Conservation (phyloP, 2,797 vertebrate species). For the Sebastes cheni region DNA sequence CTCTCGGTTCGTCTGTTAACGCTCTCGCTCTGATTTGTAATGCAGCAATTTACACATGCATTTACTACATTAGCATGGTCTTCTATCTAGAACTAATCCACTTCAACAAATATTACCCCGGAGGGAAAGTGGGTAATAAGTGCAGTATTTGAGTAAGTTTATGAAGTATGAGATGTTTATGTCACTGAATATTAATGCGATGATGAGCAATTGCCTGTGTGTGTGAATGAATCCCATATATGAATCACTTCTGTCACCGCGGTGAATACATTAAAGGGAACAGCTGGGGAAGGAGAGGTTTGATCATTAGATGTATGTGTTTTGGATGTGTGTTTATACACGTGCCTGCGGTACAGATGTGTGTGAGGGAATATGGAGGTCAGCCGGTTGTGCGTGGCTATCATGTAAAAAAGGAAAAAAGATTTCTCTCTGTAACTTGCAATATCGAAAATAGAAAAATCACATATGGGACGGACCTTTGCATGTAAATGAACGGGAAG, state of each 20-base stretch:
- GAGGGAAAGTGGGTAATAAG: slow-evolving; percentile 59
- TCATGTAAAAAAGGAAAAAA: background rate
- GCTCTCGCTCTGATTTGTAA: slow-evolving; percentile 35
- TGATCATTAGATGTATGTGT: slow-evolving; percentile 44
- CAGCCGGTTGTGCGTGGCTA: background rate
- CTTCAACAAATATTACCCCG: slow-evolving; percentile 62
- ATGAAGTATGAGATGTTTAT: slow-evolving; percentile 75
- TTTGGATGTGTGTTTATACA: background rate
- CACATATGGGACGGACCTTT: slow-evolving; percentile 29
- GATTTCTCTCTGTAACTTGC: background rate
- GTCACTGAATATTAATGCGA: slow-evolving; percentile 78
- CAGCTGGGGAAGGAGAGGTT: slow-evolving; percentile 45
- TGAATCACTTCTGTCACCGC: slow-evolving; percentile 64
- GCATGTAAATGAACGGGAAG: slow-evolving; percentile 60
- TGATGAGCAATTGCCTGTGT: slow-evolving; percentile 64
- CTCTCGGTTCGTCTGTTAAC: slow-evolving; percentile 20
- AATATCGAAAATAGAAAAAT: slow-evolving; percentile 38
- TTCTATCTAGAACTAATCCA: slow-evolving; percentile 54
- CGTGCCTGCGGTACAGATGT: background rate
- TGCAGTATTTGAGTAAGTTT: slow-evolving; percentile 67
- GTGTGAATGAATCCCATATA: slow-evolving; percentile 65
- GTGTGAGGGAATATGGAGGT: slow-evolving; percentile 15
- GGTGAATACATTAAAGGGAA: slow-evolving; percentile 55
- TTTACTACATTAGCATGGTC: slow-evolving; percentile 50
- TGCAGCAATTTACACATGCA: slow-evolving; percentile 59